Percentiles rank a stretch among this genome's conserved stretches.
Conservation (phyloP, 2,888 invertebrate species). For the Cyclophora albipunctata region DNA sequence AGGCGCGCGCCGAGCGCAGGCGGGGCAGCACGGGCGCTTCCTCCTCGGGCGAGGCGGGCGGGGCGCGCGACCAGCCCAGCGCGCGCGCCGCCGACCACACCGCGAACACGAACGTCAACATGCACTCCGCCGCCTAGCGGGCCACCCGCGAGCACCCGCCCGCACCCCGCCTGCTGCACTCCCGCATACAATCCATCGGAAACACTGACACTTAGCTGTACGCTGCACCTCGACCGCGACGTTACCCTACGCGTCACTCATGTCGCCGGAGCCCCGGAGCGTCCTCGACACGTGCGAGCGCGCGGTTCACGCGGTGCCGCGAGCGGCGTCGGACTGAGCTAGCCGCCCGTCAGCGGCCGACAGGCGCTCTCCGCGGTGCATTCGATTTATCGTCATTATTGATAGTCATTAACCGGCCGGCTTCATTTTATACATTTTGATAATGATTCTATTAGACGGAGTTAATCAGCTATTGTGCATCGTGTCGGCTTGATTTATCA, state of each 20-base stretch:
- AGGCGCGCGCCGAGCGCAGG: conserved; percentile 66
- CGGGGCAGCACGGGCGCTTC: conserved; percentile 61
- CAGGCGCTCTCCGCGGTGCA: conserved; percentile 44
- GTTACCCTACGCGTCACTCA: too few species aligned
- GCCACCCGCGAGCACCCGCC: conserved; percentile 39
- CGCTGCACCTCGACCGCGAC: too few species aligned
- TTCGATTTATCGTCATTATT: conserved; percentile 59
- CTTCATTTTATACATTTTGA: conserved; percentile 25
- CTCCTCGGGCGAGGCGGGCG: conserved; percentile 51
- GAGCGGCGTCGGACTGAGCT: conserved; percentile 53
- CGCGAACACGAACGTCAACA: conserved; percentile 78
- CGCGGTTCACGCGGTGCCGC: conserved; percentile 56
- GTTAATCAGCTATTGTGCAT: conserved; percentile 23
- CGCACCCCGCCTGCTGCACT: conserved; percentile 46
- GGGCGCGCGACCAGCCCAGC: conserved; percentile 60
- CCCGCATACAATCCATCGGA: conserved; percentile 44
- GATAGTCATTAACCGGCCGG: conserved; percentile 42
- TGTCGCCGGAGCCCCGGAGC: conserved; percentile 15
- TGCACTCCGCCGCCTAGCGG: conserved; percentile 45
- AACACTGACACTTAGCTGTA: conserved; percentile 30
- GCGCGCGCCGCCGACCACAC: conserved; percentile 79
- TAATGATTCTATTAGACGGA: conserved; percentile 27
- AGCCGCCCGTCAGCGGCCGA: conserved; percentile 32
- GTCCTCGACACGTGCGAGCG: conserved; percentile 43
- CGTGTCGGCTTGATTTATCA: conserved; percentile 1